These are phyloP conservation scores for Folsomia manolachei DNA, from an alignment of 2,888 invertebrate species.

Conservation along the genomic window DNA sequence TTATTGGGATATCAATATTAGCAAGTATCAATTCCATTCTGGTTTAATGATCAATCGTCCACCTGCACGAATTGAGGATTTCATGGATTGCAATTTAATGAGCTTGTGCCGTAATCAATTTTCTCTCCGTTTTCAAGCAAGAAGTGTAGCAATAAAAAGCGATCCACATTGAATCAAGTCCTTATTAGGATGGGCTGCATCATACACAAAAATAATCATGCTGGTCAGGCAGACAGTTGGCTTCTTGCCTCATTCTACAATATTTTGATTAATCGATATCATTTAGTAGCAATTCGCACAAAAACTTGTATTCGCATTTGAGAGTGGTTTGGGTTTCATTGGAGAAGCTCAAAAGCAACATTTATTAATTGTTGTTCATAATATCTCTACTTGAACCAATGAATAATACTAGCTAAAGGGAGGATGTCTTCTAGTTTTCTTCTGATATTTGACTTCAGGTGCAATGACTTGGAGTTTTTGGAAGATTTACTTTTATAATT, in stretches of 20 bases:
- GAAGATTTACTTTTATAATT: too few species aligned
- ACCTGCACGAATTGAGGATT: neutral
- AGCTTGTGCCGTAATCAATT: neutral
- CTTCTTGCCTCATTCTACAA: neutral
- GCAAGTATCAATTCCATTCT: too few species aligned
- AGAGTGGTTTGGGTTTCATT: too few species aligned
- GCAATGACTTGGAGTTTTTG: neutral
- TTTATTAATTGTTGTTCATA: neutral
- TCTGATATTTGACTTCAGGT: too few species aligned
- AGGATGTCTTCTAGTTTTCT: too few species aligned
- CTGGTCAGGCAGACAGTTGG: neutral
- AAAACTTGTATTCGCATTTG: neutral
- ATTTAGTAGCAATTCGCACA: neutral
- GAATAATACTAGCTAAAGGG: too few species aligned
- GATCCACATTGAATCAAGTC: neutral
- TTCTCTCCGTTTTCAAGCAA: neutral
- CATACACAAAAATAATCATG: neutral
- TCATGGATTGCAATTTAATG: neutral
- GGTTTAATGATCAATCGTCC: too few species aligned
- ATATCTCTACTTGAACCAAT: too few species aligned
- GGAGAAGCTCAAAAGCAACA: neutral
- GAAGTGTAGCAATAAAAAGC: too few species aligned
- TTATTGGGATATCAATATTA: too few species aligned
- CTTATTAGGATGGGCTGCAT: neutral
- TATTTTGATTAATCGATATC: conserved; percentile 14